Conservation (phyloP, 1,140 invertebrate genomes). For the Panagrolaimus sp. region DNA sequence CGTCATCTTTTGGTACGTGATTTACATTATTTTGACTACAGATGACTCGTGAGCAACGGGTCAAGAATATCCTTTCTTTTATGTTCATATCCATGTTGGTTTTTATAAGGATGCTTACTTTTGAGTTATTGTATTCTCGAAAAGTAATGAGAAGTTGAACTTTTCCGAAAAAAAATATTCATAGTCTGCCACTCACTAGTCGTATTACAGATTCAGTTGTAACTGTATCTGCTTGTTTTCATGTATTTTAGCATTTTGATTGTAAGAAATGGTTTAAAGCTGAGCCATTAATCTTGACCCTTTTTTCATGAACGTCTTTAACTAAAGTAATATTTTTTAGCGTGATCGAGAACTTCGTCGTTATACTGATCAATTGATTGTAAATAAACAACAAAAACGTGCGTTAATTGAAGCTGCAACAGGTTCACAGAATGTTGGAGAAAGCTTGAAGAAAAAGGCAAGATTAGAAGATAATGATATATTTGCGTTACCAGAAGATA, state of each 20-base stretch:
- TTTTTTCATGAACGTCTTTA: neutral
- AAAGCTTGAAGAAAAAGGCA: slow-evolving; percentile 9
- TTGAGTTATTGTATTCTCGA: too few relatives aligned
- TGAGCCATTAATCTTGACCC: too few relatives aligned
- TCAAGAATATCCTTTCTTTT: too few relatives aligned
- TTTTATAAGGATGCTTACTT: too few relatives aligned
- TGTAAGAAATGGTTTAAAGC: too few relatives aligned
- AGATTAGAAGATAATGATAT: neutral
- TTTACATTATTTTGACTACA: neutral
- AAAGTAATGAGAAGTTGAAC: too few relatives aligned
- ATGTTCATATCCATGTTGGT: too few relatives aligned
- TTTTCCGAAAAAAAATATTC: too few relatives aligned
- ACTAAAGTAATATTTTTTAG: slow-evolving; percentile 31
- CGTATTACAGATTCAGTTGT: too few relatives aligned
- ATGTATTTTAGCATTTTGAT: too few relatives aligned
- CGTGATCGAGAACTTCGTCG: slow-evolving; percentile 45
- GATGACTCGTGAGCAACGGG: neutral
- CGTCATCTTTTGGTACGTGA: slow-evolving; percentile 79
- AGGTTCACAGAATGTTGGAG: slow-evolving; percentile 14
- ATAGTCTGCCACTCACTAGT: too few relatives aligned
- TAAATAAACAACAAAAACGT: slow-evolving; percentile 70
- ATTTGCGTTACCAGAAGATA: neutral
- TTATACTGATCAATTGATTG: slow-evolving; percentile 68
- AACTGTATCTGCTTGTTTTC: too few relatives aligned
- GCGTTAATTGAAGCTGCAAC: slow-evolving; percentile 59